Evolutionary conservation across 2,113 vertebrate genomes (phyloP).

Genomic region (Calonectris borealis): DNA sequence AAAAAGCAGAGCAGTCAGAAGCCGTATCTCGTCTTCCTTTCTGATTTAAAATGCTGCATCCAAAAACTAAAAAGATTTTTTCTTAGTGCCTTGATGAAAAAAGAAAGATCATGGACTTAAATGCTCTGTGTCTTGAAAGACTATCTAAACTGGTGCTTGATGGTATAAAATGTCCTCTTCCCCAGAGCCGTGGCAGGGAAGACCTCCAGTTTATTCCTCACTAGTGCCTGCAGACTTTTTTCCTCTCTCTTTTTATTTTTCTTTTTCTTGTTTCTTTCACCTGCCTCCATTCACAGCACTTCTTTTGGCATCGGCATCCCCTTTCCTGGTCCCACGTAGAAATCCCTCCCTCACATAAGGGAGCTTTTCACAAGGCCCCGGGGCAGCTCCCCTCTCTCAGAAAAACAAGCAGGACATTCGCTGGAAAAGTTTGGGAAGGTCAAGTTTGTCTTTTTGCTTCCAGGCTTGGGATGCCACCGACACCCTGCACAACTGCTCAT

Average conservation of each 20-base stretch:
- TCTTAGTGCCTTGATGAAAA: background rate
- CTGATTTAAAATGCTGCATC: background rate
- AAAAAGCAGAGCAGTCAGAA: background rate
- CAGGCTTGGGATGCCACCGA: background rate
- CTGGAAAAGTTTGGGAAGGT: background rate
- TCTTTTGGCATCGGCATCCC: background rate
- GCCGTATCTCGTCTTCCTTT: background rate
- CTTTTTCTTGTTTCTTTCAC: background rate
- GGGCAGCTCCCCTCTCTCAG: background rate
- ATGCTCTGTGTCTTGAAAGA: background rate
- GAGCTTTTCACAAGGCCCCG: background rate
- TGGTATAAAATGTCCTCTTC: background rate
- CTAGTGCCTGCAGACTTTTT: background rate
- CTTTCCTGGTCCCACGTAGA: background rate
- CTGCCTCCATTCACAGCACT: rapidly evolving
- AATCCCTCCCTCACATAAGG: background rate
- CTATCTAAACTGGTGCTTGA: background rate
- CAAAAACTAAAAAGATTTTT: background rate
- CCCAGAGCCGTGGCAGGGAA: background rate
- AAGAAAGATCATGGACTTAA: background rate
- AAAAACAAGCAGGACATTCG: background rate
- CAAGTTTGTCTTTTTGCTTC: background rate
- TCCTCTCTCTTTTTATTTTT: background rate
- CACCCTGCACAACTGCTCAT: background rate
- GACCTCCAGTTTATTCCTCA: background rate